Evolutionary conservation across 2,888 invertebrate species (phyloP).

Genomic region (Apamea anceps): DNA sequence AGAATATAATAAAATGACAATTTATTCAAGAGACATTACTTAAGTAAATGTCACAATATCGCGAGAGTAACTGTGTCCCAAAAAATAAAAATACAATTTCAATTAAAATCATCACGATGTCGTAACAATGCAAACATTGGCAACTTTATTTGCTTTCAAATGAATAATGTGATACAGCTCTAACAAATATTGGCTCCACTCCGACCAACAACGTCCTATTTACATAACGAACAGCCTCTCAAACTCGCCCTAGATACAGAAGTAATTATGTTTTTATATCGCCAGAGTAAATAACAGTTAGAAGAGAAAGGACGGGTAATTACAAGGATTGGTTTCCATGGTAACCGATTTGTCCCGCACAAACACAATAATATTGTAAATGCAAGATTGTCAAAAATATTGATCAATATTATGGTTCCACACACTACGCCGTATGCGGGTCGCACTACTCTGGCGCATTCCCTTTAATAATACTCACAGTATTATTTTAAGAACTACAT

Average conservation of each 20-base stretch:
- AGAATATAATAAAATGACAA: no score
- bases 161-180: conserved; percentile 32
- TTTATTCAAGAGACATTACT: no score
- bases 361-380: no score
- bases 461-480: background rate
- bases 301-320: conserved; percentile 18
- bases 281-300: conserved; percentile 35
- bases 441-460: no score
- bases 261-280: conserved; percentile 47
- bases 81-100: conserved; percentile 1
- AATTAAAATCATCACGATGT: conserved; percentile 13
- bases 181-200: conserved; percentile 37
- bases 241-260: conserved; percentile 31
- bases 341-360: conserved; percentile 3
- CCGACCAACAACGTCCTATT: conserved; percentile 31
- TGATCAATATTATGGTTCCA: no score
- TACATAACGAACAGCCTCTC: conserved; percentile 39
- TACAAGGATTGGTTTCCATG: conserved; percentile 20
- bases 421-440: no score
- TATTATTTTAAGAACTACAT: no score
- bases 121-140: conserved; percentile 27
- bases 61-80: background rate
- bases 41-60: background rate
- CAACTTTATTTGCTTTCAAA: conserved; percentile 44
- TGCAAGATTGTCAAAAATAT: no score